Conservation (phyloP, 2,888 invertebrate species). For the Protodeltote pygarga region DNA sequence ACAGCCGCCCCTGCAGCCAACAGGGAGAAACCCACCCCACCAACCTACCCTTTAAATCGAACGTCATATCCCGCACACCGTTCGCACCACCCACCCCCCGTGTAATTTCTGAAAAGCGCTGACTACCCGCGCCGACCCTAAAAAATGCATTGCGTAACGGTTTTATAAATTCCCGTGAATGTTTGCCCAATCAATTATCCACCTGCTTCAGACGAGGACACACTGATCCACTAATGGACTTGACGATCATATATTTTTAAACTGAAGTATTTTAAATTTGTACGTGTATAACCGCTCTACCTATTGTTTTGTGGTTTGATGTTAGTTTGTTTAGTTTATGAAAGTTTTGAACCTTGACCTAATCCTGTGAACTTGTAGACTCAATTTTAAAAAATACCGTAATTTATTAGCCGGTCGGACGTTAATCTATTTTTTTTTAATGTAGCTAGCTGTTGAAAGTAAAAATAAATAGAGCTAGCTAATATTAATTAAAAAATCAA, state of each 20-base stretch:
- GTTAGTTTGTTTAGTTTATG: not conserved
- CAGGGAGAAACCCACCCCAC: slow-evolving; percentile 57
- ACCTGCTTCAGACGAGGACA: slow-evolving; percentile 78
- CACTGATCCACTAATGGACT: slow-evolving; percentile 47
- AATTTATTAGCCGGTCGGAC: too few species aligned
- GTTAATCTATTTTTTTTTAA: too few species aligned
- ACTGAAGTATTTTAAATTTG: slow-evolving; percentile 11
- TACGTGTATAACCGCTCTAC: slow-evolving; percentile 12
- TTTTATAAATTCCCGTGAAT: slow-evolving; percentile 76
- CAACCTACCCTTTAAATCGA: slow-evolving; percentile 84
- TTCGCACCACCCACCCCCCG: slow-evolving; percentile 70
- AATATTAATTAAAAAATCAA: too few species aligned
- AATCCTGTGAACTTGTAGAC: too few species aligned
- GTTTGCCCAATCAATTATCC: slow-evolving; percentile 84
- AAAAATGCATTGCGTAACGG: slow-evolving; percentile 87
- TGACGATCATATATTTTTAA: slow-evolving; percentile 29
- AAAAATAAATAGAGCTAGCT: too few species aligned
- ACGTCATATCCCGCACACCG: slow-evolving; percentile 84
- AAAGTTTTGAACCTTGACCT: slow-evolving; percentile 1
- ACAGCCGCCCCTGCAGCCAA: slow-evolving; percentile 83
- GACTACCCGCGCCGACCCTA: slow-evolving; percentile 83
- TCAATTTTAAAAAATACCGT: too few species aligned
- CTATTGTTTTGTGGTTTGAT: not conserved
- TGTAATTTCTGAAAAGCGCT: slow-evolving; percentile 85
- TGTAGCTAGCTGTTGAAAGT: too few species aligned